A percentile compares a stretch with the other conserved stretches of the same genome.
phyloP scores from a whole-genome alignment of 92 coral and sea anemone species.

The Muricea muricata region DNA sequence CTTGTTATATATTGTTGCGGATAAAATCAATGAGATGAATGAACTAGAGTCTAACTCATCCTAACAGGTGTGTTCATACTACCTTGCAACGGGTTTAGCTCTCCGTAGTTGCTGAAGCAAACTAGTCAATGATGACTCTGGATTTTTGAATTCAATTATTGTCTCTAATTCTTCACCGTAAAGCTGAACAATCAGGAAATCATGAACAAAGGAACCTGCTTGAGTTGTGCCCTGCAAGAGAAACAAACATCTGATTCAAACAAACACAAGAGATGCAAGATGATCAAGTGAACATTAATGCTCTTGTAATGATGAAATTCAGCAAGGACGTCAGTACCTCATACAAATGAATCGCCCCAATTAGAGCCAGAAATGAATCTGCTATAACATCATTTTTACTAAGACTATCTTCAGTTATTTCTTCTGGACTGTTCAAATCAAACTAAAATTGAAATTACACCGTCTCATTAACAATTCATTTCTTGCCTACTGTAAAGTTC shows the following conservation, averaged over 20 bases:
- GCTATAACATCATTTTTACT: constrained; percentile 83
- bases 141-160: constrained; percentile 74
- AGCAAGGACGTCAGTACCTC: no score
- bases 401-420: constrained; percentile 70
- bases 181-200: constrained; percentile 81
- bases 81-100: constrained; percentile 85
- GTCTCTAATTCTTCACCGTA: constrained; percentile 74
- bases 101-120: constrained; percentile 67
- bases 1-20: no score
- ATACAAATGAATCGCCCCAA: constrained; percentile 82
- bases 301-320: no score
- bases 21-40: no score
- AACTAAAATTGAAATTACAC: constrained; percentile 48
- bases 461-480: background rate
- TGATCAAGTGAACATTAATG: no score
- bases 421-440: constrained; percentile 73
- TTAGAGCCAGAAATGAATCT: constrained; percentile 87
- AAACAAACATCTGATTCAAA: background rate
- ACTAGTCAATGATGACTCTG: constrained; percentile 69
- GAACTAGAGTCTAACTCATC: no score
- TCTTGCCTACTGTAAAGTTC: no score
- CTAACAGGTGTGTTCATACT: no score
- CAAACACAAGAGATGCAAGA: background rate
- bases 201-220: constrained; percentile 81
- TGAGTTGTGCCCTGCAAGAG: constrained; percentile 73